Base-by-base conservation (phyloP, 2,888 invertebrate species). In the Microctonus hyperodae region DNA sequence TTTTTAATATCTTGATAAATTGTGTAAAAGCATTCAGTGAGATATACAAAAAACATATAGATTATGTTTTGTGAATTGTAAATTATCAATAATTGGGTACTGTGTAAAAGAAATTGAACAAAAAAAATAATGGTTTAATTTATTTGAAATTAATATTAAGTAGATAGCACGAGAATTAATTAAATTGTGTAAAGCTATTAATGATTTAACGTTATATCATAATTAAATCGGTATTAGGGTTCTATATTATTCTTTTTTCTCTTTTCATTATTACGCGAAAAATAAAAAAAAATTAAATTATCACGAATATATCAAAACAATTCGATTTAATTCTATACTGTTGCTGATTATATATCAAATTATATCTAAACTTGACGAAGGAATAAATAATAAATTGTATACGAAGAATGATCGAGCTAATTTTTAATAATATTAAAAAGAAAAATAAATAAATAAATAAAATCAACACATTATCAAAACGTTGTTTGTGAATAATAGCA, bases 91-190 rank as follows among this genome's bases (percentile, higher is more conserved):
- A 35, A 51, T 59, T 53, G 48, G 37, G 33, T 25, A 63, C 61
- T 60, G 50, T 63, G 53, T 64, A 48, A 44, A 59, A 50, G 53
- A 59, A 56, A 57, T 69, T n/a, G n/a, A n/a, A n/a, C n/a, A n/a
- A n/a, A n/a, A n/a, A n/a, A n/a, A n/a, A n/a, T n/a, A n/a, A n/a
- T 68, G 56, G 60, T 67, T 69, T 67, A 67, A 70, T 67, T 71
- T 71, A 71, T 70, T 70, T 61, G 50, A 68, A 69, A 67, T 65
- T 69, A 69, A 68, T 67, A 35, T 64, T 71, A 69, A 64, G 53
- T 69, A 71, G 69, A 68, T 61, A 59, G 59, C 10, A n/a, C 28
- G 40, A 48, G 59, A 25, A 28, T 44, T 37, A 28, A 28, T 48
- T 10, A 23, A 25, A 59, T 44, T 44, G n/a, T 25, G 9, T 51